These are phyloP conservation scores for Moxostoma hubbsi DNA, from an alignment of 2,797 vertebrate genomes.

Conservation along the genomic window DNA sequence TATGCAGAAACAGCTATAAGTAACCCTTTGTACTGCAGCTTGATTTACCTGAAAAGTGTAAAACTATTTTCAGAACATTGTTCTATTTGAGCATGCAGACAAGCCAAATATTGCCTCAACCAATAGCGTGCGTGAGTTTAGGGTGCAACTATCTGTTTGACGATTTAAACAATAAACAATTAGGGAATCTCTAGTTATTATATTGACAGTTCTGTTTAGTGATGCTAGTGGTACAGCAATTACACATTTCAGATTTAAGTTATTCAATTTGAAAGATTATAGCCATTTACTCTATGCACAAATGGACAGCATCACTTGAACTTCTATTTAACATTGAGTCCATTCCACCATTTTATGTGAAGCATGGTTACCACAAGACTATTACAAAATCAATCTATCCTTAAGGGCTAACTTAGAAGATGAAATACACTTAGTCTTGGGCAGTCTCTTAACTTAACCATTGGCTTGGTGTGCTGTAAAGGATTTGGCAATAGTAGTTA, in stretches of 20 bases:
- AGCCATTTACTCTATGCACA: background rate
- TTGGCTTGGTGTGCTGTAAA: constrained; percentile 44
- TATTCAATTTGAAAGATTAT: background rate
- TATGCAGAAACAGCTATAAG: too few species aligned
- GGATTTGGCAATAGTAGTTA: constrained; percentile 45
- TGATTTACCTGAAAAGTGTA: too few species aligned
- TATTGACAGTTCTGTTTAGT: too few species aligned
- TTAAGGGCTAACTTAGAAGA: constrained; percentile 47
- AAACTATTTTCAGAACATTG: too few species aligned
- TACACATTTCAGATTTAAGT: too few species aligned
- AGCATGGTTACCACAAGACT: constrained; percentile 26
- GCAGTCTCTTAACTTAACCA: constrained; percentile 48
- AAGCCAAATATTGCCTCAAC: too few species aligned
- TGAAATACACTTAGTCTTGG: constrained; percentile 38
- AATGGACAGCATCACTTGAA: background rate
- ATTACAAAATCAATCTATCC: constrained; percentile 33
- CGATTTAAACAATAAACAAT: too few species aligned
- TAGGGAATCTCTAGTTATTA: background rate
- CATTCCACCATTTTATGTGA: constrained; percentile 33
- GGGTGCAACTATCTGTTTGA: too few species aligned
- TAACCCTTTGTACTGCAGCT: too few species aligned
- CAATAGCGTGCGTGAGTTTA: too few species aligned
- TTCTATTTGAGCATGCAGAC: too few species aligned
- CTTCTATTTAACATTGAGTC: background rate
- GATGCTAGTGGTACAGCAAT: too few species aligned